Evolutionary conservation across 2,888 invertebrate species (phyloP).

Genomic region (Limnephilus lunatus): DNA sequence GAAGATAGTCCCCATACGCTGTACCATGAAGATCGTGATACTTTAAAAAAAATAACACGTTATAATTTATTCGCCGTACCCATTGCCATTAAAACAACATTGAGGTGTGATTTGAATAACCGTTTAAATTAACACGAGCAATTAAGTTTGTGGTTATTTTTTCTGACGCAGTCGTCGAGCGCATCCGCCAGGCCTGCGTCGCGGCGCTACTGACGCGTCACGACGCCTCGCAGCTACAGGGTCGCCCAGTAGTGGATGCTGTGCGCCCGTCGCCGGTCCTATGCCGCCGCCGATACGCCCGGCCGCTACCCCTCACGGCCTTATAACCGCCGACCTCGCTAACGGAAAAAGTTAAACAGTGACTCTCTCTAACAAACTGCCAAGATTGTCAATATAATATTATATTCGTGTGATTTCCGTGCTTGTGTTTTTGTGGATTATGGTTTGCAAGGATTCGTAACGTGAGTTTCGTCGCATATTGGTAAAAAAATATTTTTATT

Average conservation of each 20-base stretch:
- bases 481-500: background rate
- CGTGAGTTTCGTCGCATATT: background rate
- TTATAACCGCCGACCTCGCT: background rate
- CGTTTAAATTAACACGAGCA: background rate
- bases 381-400: background rate
- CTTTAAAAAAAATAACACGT: too few relatives aligned
- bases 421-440: background rate
- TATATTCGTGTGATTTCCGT: background rate
- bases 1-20: too few relatives aligned
- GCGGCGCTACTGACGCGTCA: slow-evolving; percentile 10
- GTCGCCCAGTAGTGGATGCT: slow-evolving; percentile 47
- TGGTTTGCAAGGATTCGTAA: background rate
- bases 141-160: background rate
- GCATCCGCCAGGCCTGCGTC: slow-evolving; percentile 45
- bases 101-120: background rate
- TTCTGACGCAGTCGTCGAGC: slow-evolving; percentile 38
- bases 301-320: background rate
- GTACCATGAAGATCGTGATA: too few relatives aligned
- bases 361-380: background rate
- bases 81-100: background rate
- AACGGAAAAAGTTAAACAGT: background rate
- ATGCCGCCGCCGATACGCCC: slow-evolving; percentile 12
- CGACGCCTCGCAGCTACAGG: slow-evolving; percentile 10
- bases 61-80: too few relatives aligned
- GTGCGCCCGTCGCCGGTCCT: slow-evolving; percentile 27